Base-by-base conservation (phyloP, 2,113 vertebrate genomes). In the Paradoxurus hermaphroditus region DNA sequence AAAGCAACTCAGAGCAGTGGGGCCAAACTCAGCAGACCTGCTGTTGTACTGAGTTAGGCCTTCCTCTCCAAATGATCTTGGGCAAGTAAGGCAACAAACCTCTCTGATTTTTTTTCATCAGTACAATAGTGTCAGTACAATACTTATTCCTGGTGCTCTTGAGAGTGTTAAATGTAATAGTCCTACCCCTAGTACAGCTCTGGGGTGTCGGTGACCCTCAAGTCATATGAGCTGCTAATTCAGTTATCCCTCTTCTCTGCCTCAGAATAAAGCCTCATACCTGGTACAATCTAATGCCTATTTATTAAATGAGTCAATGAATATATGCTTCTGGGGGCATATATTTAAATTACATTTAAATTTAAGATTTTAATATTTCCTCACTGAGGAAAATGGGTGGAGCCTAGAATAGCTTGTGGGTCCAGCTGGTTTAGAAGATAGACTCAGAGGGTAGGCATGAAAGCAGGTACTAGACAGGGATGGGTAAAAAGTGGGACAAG, bases 361-460 rank as follows among this genome's bases (percentile, higher is more conserved):
- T n/a, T n/a, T n/a, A n/a, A n/a, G n/a, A n/a, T n/a, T n/a, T n/a
- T n/a, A n/a, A n/a, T n/a, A n/a, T n/a, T n/a, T n/a, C 7, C 41
- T 75, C 27, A 9, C 36, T 72, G 49, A 84, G 21, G 39, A 85
- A 94, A 89, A 62, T 77, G 9, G 5, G 1, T 78, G 14, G 2
- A 2, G 1, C 19, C 29, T 5, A 21, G 27, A 23, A 10, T 18
- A 49, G 59, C 7, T 7, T 5, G 18, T 41, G 1, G 14, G 5
- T 53, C 31, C 29, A 31, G 7, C 0, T 46, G 9, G 11, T 14
- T 68, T 23, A 56, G 65, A 56, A 65, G 34, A 70, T 36, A 13
- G 19, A 34, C 23, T 67, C 25, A 27, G 39, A 19, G 7, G 14
- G 21, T 46, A 49, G 3, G 9, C 27, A 2, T 36, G 59, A 85